These are phyloP conservation scores for Epizoanthus ramosus DNA, from an alignment of 92 coral and sea anemone genomes.

Conservation along the genomic window DNA sequence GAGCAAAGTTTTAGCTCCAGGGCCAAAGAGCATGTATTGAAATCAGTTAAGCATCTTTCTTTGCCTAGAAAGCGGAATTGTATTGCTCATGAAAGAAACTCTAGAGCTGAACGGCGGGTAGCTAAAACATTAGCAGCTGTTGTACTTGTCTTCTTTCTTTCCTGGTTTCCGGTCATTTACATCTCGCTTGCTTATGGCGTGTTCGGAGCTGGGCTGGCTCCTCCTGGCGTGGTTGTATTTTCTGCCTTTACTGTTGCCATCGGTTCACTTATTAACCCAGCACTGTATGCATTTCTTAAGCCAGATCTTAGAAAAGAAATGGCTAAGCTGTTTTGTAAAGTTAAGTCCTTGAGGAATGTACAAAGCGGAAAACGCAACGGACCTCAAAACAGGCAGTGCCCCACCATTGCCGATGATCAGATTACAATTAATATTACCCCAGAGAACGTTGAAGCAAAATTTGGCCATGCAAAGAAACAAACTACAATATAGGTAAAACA, in stretches of 20 bases:
- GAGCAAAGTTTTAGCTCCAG: not conserved
- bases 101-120: conserved; percentile 32
- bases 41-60: conserved; percentile 4
- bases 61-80: not conserved
- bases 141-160: conserved; percentile 26
- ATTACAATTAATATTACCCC: too few relatives aligned
- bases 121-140: conserved; percentile 31
- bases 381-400: not conserved
- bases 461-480: too few relatives aligned
- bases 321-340: not conserved
- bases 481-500: too few relatives aligned
- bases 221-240: conserved; percentile 13
- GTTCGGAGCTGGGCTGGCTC: not conserved
- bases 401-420: too few relatives aligned
- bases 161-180: conserved; percentile 35
- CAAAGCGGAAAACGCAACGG: not conserved
- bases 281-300: conserved; percentile 23
- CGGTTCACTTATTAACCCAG: conserved; percentile 24
- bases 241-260: conserved; percentile 31
- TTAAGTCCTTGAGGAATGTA: not conserved
- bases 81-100: not conserved
- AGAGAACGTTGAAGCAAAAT: too few relatives aligned
- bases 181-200: conserved; percentile 26
- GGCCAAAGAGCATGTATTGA: not conserved
- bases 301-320: conserved; percentile 24